Percentiles rank a stretch among this genome's conserved stretches.
phyloP scores from a whole-genome alignment of 2,113 vertebrate genomes.

The Ictalurus furcatus region DNA sequence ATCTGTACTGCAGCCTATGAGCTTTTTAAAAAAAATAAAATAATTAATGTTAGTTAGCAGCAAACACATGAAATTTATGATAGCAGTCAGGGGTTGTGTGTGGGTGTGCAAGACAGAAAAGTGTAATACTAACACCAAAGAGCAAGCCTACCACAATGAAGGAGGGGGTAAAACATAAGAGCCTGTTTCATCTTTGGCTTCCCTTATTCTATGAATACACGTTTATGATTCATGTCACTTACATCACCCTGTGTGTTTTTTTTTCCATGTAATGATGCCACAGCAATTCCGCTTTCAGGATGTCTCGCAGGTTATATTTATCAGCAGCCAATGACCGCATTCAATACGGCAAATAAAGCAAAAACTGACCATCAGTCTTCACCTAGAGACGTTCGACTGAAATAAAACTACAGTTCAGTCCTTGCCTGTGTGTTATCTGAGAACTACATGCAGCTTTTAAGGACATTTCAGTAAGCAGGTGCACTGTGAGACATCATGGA shows the following conservation, averaged over 20 bases:
- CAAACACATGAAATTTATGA: background rate
- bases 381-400: background rate
- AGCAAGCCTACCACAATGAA: constrained; percentile 20
- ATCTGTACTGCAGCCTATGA: background rate
- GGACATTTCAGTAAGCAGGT: background rate
- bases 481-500: background rate
- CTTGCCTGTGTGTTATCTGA: background rate
- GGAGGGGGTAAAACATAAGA: background rate
- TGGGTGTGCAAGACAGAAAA: constrained; percentile 10
- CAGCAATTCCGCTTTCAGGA: constrained; percentile 11
- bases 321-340: background rate
- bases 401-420: background rate
- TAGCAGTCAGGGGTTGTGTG: background rate
- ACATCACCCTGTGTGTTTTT: constrained; percentile 11
- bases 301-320: background rate
- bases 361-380: background rate
- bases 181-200: constrained; percentile 24
- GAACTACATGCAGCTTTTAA: background rate
- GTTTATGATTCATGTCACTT: background rate
- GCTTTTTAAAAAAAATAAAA: no score
- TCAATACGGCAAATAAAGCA: background rate
- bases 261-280: constrained; percentile 5
- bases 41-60: background rate
- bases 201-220: constrained; percentile 26
- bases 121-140: constrained; percentile 4